Conservation (phyloP, 2,113 vertebrate genomes). For the Meles meles region DNA sequence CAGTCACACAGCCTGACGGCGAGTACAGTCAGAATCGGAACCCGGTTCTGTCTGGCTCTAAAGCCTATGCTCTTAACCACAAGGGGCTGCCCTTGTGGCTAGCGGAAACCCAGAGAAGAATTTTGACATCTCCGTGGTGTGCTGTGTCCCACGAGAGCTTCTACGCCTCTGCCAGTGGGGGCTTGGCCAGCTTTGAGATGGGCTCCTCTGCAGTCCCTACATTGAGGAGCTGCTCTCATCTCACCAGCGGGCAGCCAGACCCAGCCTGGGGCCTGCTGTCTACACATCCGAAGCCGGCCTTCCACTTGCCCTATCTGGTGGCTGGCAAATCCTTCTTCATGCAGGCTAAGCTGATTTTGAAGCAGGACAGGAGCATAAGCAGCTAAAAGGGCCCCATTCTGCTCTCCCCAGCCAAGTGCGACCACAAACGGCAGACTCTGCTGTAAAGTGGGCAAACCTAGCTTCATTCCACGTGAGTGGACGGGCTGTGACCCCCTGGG, state of each 20-base stretch:
- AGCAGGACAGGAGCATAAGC: neutral
- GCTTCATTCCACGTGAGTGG: neutral
- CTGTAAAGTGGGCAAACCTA: neutral
- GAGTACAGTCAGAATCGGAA: neutral
- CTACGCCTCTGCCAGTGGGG: neutral
- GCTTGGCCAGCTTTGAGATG: neutral
- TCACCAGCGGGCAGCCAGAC: neutral
- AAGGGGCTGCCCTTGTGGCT: neutral
- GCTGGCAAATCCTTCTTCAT: neutral
- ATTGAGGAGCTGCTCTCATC: neutral
- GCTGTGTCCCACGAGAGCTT: neutral
- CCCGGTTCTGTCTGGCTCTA: neutral
- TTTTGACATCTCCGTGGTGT: neutral
- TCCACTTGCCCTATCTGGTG: neutral
- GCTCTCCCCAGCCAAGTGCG: neutral
- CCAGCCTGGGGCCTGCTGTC: neutral
- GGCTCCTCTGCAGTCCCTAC: neutral
- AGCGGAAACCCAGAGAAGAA: neutral
- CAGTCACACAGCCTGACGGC: neutral
- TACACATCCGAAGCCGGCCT: neutral
- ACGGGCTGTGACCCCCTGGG: neutral
- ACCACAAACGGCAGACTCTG: neutral
- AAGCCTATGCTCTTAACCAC: neutral
- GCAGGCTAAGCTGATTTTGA: neutral
- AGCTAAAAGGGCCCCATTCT: neutral